Evolutionary conservation across 2,113 vertebrate species (phyloP), one percentile per base, ranked within the genome.

Genomic region (Alexandromys fortis): DNA sequence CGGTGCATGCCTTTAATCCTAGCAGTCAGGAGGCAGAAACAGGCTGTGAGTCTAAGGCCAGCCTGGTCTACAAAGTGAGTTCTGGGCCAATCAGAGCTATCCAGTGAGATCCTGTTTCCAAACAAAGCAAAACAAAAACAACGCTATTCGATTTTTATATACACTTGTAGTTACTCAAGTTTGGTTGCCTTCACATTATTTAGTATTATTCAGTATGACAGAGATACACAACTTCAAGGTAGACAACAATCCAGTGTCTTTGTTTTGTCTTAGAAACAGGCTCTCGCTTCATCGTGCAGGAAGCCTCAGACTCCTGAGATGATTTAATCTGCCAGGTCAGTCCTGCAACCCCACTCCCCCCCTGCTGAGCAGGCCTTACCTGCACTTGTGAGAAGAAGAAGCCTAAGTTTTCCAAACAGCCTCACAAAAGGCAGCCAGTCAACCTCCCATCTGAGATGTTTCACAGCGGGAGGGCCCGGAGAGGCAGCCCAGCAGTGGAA

Each of bases 171-270:
- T 90, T 94, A 52, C 47, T 83, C 76, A 90, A 87, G 47, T 12
- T 92, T 49, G 52, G 42, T 22, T 93, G 68, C 63, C 16, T 87
- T 75, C n/a, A 78, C 78, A 90, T 65, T 89, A n/a, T 63, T 93
- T 73, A 45, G 30, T n/a, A 96, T 55, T 17, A 55, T 16, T 16
- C 49, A 26, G 2, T 52, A 3, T 61, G n/a, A 82, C 49, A 79
- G 17, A 73, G 55, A 35, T 5, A 77, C 47, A 73, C 42, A 8
- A 21, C 49, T 45, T 77, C 75, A 45, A 45, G 42, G 22, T 45
- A 47, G 35, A 22, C 35, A 19, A 58, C 2, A 17, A 22, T 38
- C 45, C 26, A 35, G 35, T n/a, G 26, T 21, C 22, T 19, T 12
- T 35, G 19, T 38, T 85, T 52, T 72, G 12, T 72, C 26, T 70